Percentiles rank a stretch among this genome's conserved stretches.
Evolutionary conservation across 1,140 invertebrate genomes (phyloP).

Genomic region (Plectrocnemia conspersa): DNA sequence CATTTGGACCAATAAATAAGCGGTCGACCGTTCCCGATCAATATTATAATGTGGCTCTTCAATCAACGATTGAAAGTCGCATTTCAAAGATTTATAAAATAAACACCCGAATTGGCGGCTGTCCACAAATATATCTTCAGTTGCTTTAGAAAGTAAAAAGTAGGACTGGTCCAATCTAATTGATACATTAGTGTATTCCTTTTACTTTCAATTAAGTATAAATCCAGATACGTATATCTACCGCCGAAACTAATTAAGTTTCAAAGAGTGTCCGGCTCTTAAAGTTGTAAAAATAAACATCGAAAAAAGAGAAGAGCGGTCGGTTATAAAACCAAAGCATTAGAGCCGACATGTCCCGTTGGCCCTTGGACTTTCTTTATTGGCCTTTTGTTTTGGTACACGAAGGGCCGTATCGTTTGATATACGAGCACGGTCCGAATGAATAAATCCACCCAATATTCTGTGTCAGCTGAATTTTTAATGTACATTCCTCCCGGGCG

Average conservation of each 20-base stretch:
- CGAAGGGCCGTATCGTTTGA: constrained; percentile 20
- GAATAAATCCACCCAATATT: constrained; percentile 28
- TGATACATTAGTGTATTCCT: too few species aligned
- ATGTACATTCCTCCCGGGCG: constrained; percentile 18
- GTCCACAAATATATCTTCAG: too few species aligned
- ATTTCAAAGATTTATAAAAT: too few species aligned
- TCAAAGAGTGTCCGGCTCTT: constrained; percentile 2
- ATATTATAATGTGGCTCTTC: too few species aligned
- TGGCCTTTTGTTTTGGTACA: constrained; percentile 12
- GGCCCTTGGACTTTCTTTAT: constrained; percentile 25
- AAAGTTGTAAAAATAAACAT: constrained; percentile 19
- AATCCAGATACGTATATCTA: too few species aligned
- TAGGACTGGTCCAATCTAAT: too few species aligned
- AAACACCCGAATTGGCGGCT: too few species aligned
- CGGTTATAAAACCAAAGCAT: constrained; percentile 20
- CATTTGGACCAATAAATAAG: too few species aligned
- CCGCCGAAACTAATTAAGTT: constrained; percentile 22
- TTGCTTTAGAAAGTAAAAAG: too few species aligned
- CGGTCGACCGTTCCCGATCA: too few species aligned
- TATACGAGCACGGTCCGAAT: constrained; percentile 25
- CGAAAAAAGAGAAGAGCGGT: constrained; percentile 2
- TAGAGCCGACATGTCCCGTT: constrained; percentile 19
- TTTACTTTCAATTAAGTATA: too few species aligned
- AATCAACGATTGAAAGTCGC: too few species aligned
- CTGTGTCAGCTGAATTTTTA: constrained; percentile 25